Conservation (phyloP, 2,888 invertebrate genomes). For the Drosophila colorata region DNA sequence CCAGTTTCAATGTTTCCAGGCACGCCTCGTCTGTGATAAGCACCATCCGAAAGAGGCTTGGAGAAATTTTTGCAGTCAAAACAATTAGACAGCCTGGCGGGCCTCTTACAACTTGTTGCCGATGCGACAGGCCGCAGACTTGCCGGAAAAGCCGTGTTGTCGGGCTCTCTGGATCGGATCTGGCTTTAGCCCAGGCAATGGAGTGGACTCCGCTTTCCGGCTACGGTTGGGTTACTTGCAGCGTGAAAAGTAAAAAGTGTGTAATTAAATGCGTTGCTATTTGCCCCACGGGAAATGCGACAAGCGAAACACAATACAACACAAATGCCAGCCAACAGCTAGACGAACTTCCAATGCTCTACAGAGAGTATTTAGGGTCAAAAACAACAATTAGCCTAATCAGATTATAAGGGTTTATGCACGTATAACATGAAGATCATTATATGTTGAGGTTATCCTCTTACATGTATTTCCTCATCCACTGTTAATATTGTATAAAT, state of each 20-base stretch:
- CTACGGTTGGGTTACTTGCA: conserved; percentile 28
- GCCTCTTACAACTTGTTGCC: conserved; percentile 64
- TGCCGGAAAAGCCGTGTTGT: conserved; percentile 36
- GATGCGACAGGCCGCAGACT: conserved; percentile 20
- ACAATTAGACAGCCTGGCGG: conserved; percentile 65
- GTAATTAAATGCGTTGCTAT: conserved; percentile 55
- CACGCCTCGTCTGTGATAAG: conserved; percentile 18
- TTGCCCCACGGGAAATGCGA: conserved; percentile 35
- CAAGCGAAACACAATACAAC: conserved; percentile 22
- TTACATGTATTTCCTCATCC: too few species aligned
- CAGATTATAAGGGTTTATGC: too few species aligned
- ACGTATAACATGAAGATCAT: too few species aligned
- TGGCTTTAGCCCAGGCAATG: conserved; percentile 1
- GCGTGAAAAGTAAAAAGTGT: conserved; percentile 59
- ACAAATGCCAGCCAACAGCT: not conserved
- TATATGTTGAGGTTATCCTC: too few species aligned
- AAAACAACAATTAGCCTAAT: too few species aligned
- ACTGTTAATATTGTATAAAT: too few species aligned
- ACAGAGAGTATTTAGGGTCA: too few species aligned
- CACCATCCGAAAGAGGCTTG: conserved; percentile 58
- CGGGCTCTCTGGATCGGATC: conserved; percentile 1
- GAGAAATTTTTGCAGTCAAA: conserved; percentile 70
- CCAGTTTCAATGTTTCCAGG: conserved; percentile 46
- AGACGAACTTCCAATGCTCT: conserved; percentile 12
- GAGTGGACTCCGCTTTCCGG: conserved; percentile 20